Evolutionary conservation across 2,113 vertebrate species (phyloP).

Genomic region (Cranoglanis bouderius): DNA sequence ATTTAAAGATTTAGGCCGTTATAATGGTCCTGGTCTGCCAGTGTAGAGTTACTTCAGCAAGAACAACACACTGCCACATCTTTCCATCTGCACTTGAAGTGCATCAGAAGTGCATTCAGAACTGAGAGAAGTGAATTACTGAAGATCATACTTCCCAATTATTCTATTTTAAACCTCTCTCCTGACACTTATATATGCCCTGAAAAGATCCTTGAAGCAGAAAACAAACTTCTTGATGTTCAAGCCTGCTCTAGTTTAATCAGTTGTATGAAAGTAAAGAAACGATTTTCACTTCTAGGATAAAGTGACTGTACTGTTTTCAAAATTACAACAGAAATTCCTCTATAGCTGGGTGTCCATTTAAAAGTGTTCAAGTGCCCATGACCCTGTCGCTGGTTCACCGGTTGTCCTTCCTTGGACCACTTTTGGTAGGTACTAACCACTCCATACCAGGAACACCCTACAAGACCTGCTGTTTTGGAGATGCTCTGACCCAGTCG

Average conservation of each 20-base stretch:
- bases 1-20: background rate
- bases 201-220: background rate
- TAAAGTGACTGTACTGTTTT: background rate
- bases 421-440: too few relatives aligned
- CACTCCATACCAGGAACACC: too few relatives aligned
- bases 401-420: too few relatives aligned
- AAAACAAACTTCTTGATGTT: background rate
- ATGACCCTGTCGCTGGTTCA: too few relatives aligned
- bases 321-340: too few relatives aligned
- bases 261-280: background rate
- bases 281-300: background rate
- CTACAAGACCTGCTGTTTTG: too few relatives aligned
- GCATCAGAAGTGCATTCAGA: background rate
- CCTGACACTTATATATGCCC: background rate
- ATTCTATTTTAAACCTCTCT: conserved; percentile 6
- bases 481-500: too few relatives aligned
- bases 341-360: background rate
- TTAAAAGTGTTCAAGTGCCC: background rate
- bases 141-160: conserved; percentile 20
- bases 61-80: background rate
- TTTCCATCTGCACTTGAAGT: conserved; percentile 2
- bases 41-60: background rate
- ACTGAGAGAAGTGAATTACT: background rate
- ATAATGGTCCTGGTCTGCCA: background rate
- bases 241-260: background rate